Evolutionary conservation across 2,888 invertebrate genomes (phyloP), one percentile per base, ranked within the genome.

Genomic region (Tanypteryx hageni): DNA sequence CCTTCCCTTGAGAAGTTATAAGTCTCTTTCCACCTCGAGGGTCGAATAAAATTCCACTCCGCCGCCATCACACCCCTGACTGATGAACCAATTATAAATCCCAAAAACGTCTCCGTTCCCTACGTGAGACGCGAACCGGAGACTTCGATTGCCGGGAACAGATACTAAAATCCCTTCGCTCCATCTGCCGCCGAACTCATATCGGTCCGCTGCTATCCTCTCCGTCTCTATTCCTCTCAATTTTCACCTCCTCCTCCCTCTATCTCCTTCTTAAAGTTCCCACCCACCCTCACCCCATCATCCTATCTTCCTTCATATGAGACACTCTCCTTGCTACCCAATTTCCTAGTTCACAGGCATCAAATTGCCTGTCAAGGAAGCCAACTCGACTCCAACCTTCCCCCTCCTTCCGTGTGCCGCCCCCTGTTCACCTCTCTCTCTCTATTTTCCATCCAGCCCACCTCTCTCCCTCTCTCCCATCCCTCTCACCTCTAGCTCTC

Each of bases 351-450:
- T 89, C 89, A 89, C 89, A 89, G 89, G 89, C 89, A 89, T 89
- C 89, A 89, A 89, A 89, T 89, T 89, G 89, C 89, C 89, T 89
- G 89, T 89, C 89, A 89, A 89, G 89, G 89, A 89, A 89, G 89
- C 89, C 89, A 56, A 89, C 89, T 64, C 64, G 86, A 86, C 86
- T 86, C 86, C 86, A 61, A 14, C 89, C 64, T 89, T 64, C 89
- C 44, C 31, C 31, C 61, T 18, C 13, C n/a, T 10, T 86, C 27
- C 61, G n/a, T 11, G 56, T 44, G 83, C 44, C 83, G 44, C 83
- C 10, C 56, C 27, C 57, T 14, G 18, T 57, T 44, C 44, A 83
- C 83, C 83, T 57, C 83, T 16, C 83, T 83, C 83, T 44, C 13
- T 57, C 83, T n/a, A 14, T 83, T 18, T 44, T 18, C 27, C 9